Evolutionary conservation across 2,113 vertebrate genomes (phyloP).

Genomic region (Pungitius pungitius): DNA sequence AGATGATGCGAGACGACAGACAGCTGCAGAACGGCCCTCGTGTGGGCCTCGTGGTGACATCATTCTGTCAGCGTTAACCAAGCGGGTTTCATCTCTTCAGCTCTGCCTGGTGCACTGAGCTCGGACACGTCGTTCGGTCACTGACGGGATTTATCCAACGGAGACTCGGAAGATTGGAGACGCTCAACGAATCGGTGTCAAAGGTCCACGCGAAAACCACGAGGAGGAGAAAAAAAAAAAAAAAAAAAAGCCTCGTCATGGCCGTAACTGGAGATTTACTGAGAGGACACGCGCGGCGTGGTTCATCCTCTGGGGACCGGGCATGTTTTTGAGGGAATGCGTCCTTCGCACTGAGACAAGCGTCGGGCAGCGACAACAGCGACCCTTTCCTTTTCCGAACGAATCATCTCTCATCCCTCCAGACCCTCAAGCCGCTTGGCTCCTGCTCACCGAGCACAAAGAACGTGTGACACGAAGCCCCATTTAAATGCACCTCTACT

Average conservation of each 20-base stretch:
- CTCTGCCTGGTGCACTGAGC: background rate
- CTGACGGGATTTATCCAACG: background rate
- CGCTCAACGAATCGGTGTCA: constrained; percentile 8
- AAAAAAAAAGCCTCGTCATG: constrained; percentile 7
- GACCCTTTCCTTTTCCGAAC: background rate
- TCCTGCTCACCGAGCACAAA: constrained; percentile 1
- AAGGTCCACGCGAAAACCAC: constrained; percentile 44
- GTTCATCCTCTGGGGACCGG: too few relatives aligned
- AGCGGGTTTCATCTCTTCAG: background rate
- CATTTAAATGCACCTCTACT: background rate
- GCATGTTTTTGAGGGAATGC: background rate
- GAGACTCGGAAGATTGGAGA: background rate
- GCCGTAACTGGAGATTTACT: constrained; percentile 3
- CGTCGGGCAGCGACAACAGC: background rate
- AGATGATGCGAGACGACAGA: background rate
- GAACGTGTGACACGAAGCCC: background rate
- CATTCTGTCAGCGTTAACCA: constrained; percentile 6
- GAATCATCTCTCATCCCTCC: background rate
- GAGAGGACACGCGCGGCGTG: too few relatives aligned
- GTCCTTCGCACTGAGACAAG: too few relatives aligned
- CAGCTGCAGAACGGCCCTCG: background rate
- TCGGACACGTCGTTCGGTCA: background rate
- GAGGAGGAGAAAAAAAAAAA: too few relatives aligned
- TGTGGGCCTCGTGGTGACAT: background rate
- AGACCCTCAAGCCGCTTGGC: background rate